Evolutionary conservation across 1,140 invertebrate species (phyloP).

Genomic region (fruit fly (Drosophila melanogaster)): Release_6_plus_ISO1_MT NT_033777.3:17396001-17396500

Average conservation of each 20-base stretch:
- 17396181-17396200: slow-evolving; percentile 20
- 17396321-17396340: slow-evolving; percentile 32
- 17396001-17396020: no score
- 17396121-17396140: slow-evolving; percentile 33
- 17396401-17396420: slow-evolving; percentile 57
- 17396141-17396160: slow-evolving; percentile 40
- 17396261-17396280: slow-evolving; percentile 46
- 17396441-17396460: background rate
- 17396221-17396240: slow-evolving; percentile 61
- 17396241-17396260: slow-evolving; percentile 55
- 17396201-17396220: slow-evolving; percentile 34
- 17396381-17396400: slow-evolving; percentile 21
- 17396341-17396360: slow-evolving; percentile 30
- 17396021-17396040: no score
- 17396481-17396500: slow-evolving; percentile 30
- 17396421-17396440: slow-evolving; percentile 11
- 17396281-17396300: slow-evolving; percentile 45
- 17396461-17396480: slow-evolving; percentile 29
- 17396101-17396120: slow-evolving; percentile 24
- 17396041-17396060: background rate
- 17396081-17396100: slow-evolving; percentile 3
- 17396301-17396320: slow-evolving; percentile 25
- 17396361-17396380: slow-evolving; percentile 29
- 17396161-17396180: slow-evolving; percentile 51
- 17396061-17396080: slow-evolving; percentile 6